Conservation (phyloP, 2,888 invertebrate genomes). For the Temnothorax ravouxi region DNA sequence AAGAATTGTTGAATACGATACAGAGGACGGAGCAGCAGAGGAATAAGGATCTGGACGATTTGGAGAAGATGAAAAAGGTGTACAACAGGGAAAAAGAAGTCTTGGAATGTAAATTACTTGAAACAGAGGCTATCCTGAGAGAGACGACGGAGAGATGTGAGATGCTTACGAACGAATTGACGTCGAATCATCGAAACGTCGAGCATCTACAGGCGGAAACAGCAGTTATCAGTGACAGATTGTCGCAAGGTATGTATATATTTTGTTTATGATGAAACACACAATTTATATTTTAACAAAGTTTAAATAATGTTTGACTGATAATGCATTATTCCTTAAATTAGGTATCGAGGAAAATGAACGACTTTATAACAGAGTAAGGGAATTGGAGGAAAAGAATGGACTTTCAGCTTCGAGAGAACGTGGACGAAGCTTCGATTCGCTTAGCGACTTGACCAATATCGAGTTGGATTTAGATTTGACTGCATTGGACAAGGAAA, state of each 20-base stretch:
- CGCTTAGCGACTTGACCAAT: slow-evolving; percentile 93
- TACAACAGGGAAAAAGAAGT: slow-evolving; percentile 90
- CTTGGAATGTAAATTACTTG: slow-evolving; percentile 90
- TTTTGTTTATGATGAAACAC: background rate
- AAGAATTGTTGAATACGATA: slow-evolving; percentile 92
- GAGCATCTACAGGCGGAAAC: slow-evolving; percentile 90
- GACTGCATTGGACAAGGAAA: slow-evolving; percentile 91
- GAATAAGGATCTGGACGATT: slow-evolving; percentile 90
- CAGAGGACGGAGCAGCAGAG: slow-evolving; percentile 93
- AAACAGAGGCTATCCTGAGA: slow-evolving; percentile 90
- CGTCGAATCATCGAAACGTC: slow-evolving; percentile 90
- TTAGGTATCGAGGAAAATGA: slow-evolving; percentile 92
- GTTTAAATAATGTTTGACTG: background rate
- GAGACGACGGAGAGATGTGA: slow-evolving; percentile 90
- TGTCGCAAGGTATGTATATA: slow-evolving; percentile 87
- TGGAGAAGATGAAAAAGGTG: slow-evolving; percentile 89
- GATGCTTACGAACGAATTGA: slow-evolving; percentile 89
- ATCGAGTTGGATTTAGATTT: slow-evolving; percentile 92
- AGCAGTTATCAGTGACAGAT: slow-evolving; percentile 89
- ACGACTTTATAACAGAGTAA: slow-evolving; percentile 90
- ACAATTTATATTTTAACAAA: slow-evolving; percentile 5
- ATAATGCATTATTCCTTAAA: slow-evolving; percentile 42
- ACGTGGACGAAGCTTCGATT: slow-evolving; percentile 91
- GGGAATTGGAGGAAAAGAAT: slow-evolving; percentile 90
- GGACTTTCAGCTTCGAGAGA: slow-evolving; percentile 88